These are phyloP conservation scores for Hemicentrotus pulcherrimus DNA, from an alignment of 35 echinoderm and acorn worm genomes.

Conservation along the genomic window DNA sequence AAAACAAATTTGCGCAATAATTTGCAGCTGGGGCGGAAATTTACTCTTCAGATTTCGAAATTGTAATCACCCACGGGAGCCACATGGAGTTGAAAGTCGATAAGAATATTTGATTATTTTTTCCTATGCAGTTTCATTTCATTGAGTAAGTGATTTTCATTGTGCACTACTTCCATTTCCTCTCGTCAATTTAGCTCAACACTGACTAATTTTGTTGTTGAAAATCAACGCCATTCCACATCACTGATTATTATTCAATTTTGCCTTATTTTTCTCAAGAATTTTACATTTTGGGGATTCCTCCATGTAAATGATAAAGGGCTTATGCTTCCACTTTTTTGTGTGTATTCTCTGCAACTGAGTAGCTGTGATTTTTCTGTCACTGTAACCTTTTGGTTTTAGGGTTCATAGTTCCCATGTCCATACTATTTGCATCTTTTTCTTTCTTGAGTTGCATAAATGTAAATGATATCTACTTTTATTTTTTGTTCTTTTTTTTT, in stretches of 20 bases:
- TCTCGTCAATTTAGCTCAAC: background rate
- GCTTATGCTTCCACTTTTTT: background rate
- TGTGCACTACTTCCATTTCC: background rate
- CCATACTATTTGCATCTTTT: no score
- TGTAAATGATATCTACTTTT: no score
- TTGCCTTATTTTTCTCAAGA: background rate
- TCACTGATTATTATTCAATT: background rate
- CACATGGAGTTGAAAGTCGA: background rate
- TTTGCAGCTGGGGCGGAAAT: background rate
- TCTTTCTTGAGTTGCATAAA: no score
- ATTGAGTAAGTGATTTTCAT: background rate
- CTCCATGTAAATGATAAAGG: background rate
- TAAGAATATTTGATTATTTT: background rate
- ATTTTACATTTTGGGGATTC: background rate
- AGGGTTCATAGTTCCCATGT: background rate
- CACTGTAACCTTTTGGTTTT: background rate
- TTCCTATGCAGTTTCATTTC: conserved; percentile 3
- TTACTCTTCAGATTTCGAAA: background rate
- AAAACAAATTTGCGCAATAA: background rate
- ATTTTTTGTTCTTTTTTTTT: background rate
- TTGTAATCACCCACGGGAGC: background rate
- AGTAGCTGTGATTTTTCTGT: background rate
- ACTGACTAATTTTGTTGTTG: background rate
- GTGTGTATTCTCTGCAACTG: background rate
- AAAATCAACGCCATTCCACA: no score